Evolutionary conservation across 2,888 invertebrate species (phyloP), one percentile per base, ranked within the genome.

Genomic region (Ochropleura leucogaster): DNA sequence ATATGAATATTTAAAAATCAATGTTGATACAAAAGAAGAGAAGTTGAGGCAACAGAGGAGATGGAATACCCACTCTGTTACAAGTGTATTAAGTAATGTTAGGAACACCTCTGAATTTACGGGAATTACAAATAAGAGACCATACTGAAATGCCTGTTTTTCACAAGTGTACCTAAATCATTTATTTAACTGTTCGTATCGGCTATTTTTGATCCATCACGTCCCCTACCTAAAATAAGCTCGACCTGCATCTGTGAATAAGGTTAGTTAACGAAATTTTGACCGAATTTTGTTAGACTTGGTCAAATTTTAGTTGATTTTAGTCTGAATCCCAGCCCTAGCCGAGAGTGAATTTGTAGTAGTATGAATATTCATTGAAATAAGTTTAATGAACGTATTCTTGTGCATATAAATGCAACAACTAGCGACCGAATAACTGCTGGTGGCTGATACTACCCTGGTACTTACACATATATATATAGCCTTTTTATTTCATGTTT

Each of bases 341-440:
- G 73, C 70, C 1, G 14, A 30, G 81, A 63, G 63, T 80, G 51
- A 71, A 72, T 64, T 71, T 57, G 20, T 49, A 72, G 63, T 44
- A 44, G 0, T 65, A 85, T 87, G 84, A 86, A 87, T 87, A 87
- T 87, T 87, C 74, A 87, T 78, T 66, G 70, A 86, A 88, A 87
- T 86, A 91, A 91, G 89, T 92, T 91, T 89, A 90, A 90, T 89
- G 82, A 89, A 87, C 82, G 65, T 75, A 81, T 87, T 81, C 86
- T 89, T 89, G 89, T 91, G 92, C 92, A 93, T 92, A 91, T 89
- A 91, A 92, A 90, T 90, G 89, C 89, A 89, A 75, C 85, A 84
- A 62, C 55, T 57, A 20, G 55, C 40, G 8, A 40, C 57, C 65
- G 53, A 30, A 14, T 30, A 59, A 44, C 78, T 65, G 72, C n/a